Conservation (phyloP, 2,797 vertebrate genomes). For the Anguilla megastoma region DNA sequence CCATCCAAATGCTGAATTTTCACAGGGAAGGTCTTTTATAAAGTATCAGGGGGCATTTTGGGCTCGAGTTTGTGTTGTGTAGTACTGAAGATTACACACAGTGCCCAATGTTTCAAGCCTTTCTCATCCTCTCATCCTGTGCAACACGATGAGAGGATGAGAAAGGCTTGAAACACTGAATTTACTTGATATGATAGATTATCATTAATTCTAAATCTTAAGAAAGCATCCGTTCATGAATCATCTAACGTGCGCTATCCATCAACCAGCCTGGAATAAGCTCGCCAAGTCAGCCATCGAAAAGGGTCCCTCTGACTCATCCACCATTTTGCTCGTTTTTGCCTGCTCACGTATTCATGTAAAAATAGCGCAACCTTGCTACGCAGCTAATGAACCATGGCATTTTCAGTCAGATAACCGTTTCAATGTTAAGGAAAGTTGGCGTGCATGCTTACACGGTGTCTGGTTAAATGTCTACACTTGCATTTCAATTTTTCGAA, state of each 20-base stretch:
- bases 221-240: not conserved
- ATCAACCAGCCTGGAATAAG: not conserved
- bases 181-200: constrained; percentile 2
- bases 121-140: not conserved
- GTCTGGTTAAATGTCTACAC: not conserved
- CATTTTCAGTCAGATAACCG: not conserved
- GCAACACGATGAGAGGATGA: not conserved
- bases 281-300: not conserved
- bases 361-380: not conserved
- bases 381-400: not conserved
- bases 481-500: not conserved
- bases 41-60: not conserved
- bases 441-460: not conserved
- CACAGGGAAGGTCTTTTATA: not conserved
- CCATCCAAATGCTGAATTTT: not conserved
- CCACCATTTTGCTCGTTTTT: not conserved
- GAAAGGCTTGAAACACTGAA: not conserved
- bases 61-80: not conserved
- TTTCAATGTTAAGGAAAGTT: not conserved
- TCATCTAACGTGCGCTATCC: not conserved
- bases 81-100: not conserved
- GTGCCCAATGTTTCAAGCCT: not conserved
- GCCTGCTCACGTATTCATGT: not conserved
- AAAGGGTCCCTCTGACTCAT: constrained; percentile 5
- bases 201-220: constrained; percentile 8